Conservation (phyloP, 2,888 invertebrate genomes). For the Erebia ligea region DNA sequence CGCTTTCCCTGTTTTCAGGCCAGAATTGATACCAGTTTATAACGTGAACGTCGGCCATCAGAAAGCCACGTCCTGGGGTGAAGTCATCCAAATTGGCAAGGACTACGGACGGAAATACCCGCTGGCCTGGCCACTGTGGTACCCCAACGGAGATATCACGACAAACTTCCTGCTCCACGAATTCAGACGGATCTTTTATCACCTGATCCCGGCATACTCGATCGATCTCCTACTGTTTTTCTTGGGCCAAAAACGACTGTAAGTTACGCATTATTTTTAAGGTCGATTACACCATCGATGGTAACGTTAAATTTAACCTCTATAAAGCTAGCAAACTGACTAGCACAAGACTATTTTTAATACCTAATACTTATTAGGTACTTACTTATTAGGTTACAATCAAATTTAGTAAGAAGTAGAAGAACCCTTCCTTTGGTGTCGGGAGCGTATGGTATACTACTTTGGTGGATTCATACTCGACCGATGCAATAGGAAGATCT, state of each 20-base stretch:
- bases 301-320: too few relatives aligned
- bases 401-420: too few relatives aligned
- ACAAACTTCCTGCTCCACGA: slow-evolving; percentile 86
- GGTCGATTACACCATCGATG: not conserved
- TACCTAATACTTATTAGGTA: too few relatives aligned
- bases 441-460: too few relatives aligned
- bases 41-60: slow-evolving; percentile 94
- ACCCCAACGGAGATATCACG: slow-evolving; percentile 91
- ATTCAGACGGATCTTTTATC: slow-evolving; percentile 86
- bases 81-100: slow-evolving; percentile 88
- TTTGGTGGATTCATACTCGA: too few relatives aligned
- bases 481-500: too few relatives aligned
- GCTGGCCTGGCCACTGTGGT: slow-evolving; percentile 93
- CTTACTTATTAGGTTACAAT: too few relatives aligned
- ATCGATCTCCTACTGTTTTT: slow-evolving; percentile 90
- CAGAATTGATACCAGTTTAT: slow-evolving; percentile 89
- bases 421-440: too few relatives aligned
- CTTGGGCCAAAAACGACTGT: slow-evolving; percentile 91
- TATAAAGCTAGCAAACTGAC: too few relatives aligned
- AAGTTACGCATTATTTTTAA: slow-evolving; percentile 68
- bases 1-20: slow-evolving; percentile 62
- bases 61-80: slow-evolving; percentile 93
- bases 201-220: slow-evolving; percentile 90
- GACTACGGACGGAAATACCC: slow-evolving; percentile 88
- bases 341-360: too few relatives aligned